Evolutionary conservation across 2,113 vertebrate genomes (phyloP), one percentile per base, ranked within the genome.

Genomic region (Mionectes macconnelli): DNA sequence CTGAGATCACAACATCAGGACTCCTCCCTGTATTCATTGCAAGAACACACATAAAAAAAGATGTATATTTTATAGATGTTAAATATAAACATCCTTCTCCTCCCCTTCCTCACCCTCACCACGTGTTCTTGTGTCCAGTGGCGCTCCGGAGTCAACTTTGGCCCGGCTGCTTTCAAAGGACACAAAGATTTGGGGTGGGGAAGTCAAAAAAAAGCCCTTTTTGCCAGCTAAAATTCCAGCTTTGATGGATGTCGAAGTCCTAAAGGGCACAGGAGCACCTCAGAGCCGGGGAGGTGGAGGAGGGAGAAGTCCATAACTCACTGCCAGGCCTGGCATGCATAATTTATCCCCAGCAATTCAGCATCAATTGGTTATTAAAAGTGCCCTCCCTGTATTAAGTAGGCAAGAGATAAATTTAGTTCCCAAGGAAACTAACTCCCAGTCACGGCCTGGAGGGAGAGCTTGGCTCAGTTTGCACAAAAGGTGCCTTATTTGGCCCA

Each of bases 321-420:
- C 94, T 90, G 93, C 92, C 35, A 6, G 89, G 90, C 79, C 72
- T 7, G 18, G 96, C 91, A 97, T 98, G 92, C 94, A 98, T 98
- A 98, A 98, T 98, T 98, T 97, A 98, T 98, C 87, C 95, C 88
- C 70, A 87, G 93, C 98, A 98, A 98, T 98, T 98, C 97, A 93
- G 94, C 97, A 96, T 97, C 97, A 98, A 97, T 98, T 97, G 98
- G 97, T 98, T 98, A 98, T 98, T 98, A 97, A 97, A 98, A 98
- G 97, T 96, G 96, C 96, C 95, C 97, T 98, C 96, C 94, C 94
- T 96, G 96, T 90, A 96, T 97, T 96, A 98, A 97, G 94, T 91
- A 97, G 53, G 68, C 77, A 86, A 86, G 93, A 96, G 96, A 98
- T 97, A 94, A 97, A 98, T 98, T 97, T 96, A 42, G 94, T 97